These are phyloP conservation scores for Tethea ocularis DNA, from an alignment of 2,888 invertebrate species.

Conservation along the genomic window DNA sequence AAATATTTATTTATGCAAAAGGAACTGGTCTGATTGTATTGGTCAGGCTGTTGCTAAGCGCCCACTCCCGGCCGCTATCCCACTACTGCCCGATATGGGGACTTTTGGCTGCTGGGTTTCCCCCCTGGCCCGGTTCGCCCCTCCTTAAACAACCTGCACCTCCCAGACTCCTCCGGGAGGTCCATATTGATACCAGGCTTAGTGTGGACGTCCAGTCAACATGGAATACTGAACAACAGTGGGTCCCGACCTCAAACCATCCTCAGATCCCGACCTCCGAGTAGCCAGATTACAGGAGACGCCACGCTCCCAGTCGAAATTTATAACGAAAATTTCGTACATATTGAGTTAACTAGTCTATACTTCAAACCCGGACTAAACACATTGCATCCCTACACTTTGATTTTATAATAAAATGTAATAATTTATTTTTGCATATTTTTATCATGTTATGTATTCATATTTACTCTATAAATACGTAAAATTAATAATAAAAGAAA, in stretches of 20 bases:
- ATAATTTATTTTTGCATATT: too few relatives aligned
- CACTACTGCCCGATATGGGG: conserved; percentile 99
- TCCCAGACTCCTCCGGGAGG: conserved; percentile 91
- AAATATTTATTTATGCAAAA: conserved; percentile 48
- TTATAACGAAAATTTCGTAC: conserved; percentile 31
- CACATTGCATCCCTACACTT: too few relatives aligned
- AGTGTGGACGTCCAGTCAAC: conserved; percentile 97
- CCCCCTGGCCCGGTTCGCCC: conserved; percentile 99
- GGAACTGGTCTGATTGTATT: conserved; percentile 80
- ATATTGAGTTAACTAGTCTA: conserved; percentile 11
- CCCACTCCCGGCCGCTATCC: conserved; percentile 99
- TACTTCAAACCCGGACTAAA: conserved; percentile 35
- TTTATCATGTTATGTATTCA: neutral
- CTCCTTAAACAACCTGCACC: conserved; percentile 95
- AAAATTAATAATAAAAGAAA: neutral
- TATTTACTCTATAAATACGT: neutral
- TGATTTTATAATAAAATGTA: too few relatives aligned
- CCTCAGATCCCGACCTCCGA: conserved; percentile 95
- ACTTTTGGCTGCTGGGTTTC: conserved; percentile 99
- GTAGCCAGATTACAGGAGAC: conserved; percentile 99
- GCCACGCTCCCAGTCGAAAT: conserved; percentile 95
- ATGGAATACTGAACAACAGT: conserved; percentile 74
- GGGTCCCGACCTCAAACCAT: conserved; percentile 91
- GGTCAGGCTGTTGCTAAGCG: conserved; percentile 93
- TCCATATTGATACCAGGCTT: conserved; percentile 99